Evolutionary conservation across 2,888 invertebrate species (phyloP), one percentile per base, ranked within the genome.

Genomic region (Suillia variegata): DNA sequence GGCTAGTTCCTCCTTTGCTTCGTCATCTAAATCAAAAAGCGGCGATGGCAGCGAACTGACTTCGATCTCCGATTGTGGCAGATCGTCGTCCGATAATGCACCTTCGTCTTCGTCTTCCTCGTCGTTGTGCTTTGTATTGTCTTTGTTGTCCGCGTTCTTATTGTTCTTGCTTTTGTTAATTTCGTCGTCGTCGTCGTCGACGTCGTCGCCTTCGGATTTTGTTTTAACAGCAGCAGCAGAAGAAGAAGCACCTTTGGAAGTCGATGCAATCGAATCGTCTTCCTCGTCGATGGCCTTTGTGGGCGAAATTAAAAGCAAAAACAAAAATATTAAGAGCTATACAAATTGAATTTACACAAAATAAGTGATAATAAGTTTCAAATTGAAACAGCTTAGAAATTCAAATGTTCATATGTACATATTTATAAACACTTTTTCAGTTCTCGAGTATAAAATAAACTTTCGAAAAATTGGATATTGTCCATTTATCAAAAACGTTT

Each of bases 21-120:
- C 78, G 72, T 80, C 80, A 75, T 81, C 80, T 74, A 81, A 78
- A 74, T 79, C 77, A 66, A 80, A 80, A 64, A 80, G 73, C 54
- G 80, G 76, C 68, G 80, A 80, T 68, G 77, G 73, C 67, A 78
- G 60, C 48, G 70, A 77, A 52, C 68, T 69, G 63, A 70, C 71
- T 62, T 78, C 70, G 59, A 64, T 68, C 62, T 69, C 69, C 50
- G 68, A 63, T 66, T 67, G 60, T 48, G 65, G 70, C 56, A 77
- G 67, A 70, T 77, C 79, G 67, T 71, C 72, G 58, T 72, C 68
- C 24, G 48, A 34, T 50, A 50, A 50, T 50, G 33, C 50, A 24
- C 48, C 49, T 59, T 21, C 13, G n/a, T 6, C 15, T 42, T 26
- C 6, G 48, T 18, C 6, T 2, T 56, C 33, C 17, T 17, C 48